Conservation (phyloP, 2,113 vertebrate genomes). For the Illadopsis cleaveri region DNA sequence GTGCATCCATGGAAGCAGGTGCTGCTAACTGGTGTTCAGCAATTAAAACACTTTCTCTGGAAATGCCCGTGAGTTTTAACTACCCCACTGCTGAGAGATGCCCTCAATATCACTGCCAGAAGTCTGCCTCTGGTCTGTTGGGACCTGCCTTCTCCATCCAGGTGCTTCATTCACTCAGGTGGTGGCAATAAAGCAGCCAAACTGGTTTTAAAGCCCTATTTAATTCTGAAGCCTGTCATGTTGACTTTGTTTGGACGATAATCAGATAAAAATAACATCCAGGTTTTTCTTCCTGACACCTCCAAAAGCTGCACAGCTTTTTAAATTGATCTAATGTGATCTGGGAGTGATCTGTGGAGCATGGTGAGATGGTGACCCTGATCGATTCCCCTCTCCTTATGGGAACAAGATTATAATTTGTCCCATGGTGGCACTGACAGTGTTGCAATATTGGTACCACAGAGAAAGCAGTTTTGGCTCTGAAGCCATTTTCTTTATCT, state of each 20-base stretch:
- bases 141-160: conserved; percentile 61
- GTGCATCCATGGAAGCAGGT: neutral
- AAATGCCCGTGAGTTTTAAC: conserved; percentile 22
- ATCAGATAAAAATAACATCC: neutral
- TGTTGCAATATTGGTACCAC: neutral
- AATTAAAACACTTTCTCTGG: neutral
- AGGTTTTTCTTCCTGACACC: neutral
- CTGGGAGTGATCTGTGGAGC: neutral
- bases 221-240: neutral
- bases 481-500: neutral
- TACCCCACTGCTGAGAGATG: conserved; percentile 43
- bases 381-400: neutral
- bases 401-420: neutral
- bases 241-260: neutral
- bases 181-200: conserved; percentile 48
- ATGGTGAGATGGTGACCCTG: neutral
- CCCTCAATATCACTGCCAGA: neutral
- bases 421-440: neutral
- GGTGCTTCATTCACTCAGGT: conserved; percentile 26
- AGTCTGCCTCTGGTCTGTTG: conserved; percentile 43
- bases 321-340: neutral
- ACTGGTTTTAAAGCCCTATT: conserved; percentile 25
- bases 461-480: neutral
- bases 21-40: neutral
- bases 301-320: neutral